Percentiles rank a stretch among this genome's conserved stretches.
phyloP scores from a whole-genome alignment of 2,797 vertebrate species.

The Lithobates pipiens region DNA sequence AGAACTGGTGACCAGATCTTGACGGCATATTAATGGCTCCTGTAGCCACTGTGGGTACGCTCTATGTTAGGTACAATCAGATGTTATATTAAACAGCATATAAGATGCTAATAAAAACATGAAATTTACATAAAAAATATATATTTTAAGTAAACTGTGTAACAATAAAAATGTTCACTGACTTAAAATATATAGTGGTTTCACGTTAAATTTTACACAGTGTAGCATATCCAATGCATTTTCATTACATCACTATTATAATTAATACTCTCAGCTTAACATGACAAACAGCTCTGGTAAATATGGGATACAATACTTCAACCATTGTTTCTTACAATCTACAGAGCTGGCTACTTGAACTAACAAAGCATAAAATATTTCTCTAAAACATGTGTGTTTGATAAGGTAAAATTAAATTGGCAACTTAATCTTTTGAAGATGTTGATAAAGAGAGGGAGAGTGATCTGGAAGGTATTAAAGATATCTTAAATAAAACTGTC shows the following conservation, averaged over 20 bases:
- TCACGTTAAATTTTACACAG: no score
- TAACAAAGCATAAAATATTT: constrained; percentile 24
- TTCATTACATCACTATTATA: not conserved
- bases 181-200: no score
- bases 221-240: not conserved
- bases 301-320: constrained; percentile 27
- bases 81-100: no score
- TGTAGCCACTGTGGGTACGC: no score
- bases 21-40: no score
- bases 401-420: constrained; percentile 36
- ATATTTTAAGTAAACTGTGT: no score
- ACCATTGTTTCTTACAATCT: constrained; percentile 33
- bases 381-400: constrained; percentile 32
- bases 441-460: constrained; percentile 54
- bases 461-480: constrained; percentile 59
- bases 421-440: constrained; percentile 59
- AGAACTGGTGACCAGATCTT: no score
- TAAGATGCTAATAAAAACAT: no score
- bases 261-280: not conserved
- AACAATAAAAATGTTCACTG: no score
- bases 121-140: no score
- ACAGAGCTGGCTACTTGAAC: constrained; percentile 15
- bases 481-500: constrained; percentile 59
- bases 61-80: no score
- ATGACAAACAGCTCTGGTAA: constrained; percentile 15